These are phyloP conservation scores for Jacana jacana DNA, from an alignment of 2,113 vertebrate genomes.

Conservation along the genomic window DNA sequence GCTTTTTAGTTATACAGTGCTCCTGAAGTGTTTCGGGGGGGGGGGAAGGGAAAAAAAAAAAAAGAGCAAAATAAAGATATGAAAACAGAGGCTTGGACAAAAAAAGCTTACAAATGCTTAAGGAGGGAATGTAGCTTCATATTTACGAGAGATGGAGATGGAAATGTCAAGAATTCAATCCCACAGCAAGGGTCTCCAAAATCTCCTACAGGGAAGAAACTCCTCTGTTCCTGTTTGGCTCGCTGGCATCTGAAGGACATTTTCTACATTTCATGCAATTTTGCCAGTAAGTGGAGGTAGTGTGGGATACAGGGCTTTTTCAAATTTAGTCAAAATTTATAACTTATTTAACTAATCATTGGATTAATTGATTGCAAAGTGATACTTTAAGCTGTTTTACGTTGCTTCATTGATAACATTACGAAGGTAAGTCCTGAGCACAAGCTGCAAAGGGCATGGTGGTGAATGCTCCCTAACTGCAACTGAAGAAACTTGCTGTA, in stretches of 20 bases:
- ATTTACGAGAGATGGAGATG: background rate
- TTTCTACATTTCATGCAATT: background rate
- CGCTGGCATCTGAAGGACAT: background rate
- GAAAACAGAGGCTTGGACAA: background rate
- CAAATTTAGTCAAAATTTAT: background rate
- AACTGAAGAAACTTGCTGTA: background rate
- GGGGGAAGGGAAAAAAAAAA: no score
- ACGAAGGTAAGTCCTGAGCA: background rate
- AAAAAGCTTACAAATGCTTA: background rate
- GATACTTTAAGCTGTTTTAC: background rate
- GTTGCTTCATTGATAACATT: background rate
- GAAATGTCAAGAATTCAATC: background rate
- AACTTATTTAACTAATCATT: background rate
- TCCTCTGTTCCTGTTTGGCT: background rate
- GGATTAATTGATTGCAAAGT: background rate
- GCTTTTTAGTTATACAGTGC: background rate
- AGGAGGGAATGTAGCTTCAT: background rate
- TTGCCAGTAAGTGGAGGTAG: background rate
- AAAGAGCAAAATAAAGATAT: background rate
- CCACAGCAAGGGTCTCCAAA: background rate
- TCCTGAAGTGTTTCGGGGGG: background rate
- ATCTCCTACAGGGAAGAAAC: background rate
- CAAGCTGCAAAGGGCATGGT: fast-evolving
- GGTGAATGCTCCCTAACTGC: background rate
- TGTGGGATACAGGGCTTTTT: background rate